Percentiles rank a stretch among this genome's conserved stretches.
These are phyloP conservation scores for Drosophila elegans DNA, from an alignment of 1,140 invertebrate species.

Conservation along the genomic window DNA sequence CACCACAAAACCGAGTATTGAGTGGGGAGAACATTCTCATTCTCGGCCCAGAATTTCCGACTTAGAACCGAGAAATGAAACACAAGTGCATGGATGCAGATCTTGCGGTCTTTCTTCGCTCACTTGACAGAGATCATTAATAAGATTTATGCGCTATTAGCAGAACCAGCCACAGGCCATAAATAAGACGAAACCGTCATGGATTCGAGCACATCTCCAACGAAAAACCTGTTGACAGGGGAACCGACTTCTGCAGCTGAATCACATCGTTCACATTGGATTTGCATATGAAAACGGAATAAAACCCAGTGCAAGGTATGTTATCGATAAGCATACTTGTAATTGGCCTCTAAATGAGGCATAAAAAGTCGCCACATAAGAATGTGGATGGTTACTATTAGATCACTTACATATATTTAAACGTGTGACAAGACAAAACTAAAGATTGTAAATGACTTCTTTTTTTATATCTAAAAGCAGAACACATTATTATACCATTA, in stretches of 20 bases:
- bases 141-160: conserved; percentile 84
- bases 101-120: conserved; percentile 36
- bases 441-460: no score
- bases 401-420: neutral
- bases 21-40: neutral
- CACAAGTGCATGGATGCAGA: conserved; percentile 43
- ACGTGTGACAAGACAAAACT: neutral
- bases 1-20: conserved; percentile 28
- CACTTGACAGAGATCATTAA: conserved; percentile 84
- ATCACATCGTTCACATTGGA: conserved; percentile 3
- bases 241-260: conserved; percentile 28
- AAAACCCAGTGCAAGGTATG: neutral
- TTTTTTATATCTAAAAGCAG: no score
- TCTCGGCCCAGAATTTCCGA: conserved; percentile 9
- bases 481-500: no score
- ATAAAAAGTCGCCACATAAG: conserved; percentile 16
- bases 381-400: neutral
- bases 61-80: conserved; percentile 46
- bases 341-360: conserved; percentile 56
- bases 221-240: conserved; percentile 63
- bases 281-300: conserved; percentile 5
- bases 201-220: conserved; percentile 28
- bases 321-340: conserved; percentile 30
- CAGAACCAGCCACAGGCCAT: conserved; percentile 72
- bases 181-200: conserved; percentile 68